Percentiles rank a stretch among this genome's conserved stretches.
These are phyloP conservation scores for Archips xylosteana DNA, from an alignment of 2,888 invertebrate species.

Conservation along the genomic window DNA sequence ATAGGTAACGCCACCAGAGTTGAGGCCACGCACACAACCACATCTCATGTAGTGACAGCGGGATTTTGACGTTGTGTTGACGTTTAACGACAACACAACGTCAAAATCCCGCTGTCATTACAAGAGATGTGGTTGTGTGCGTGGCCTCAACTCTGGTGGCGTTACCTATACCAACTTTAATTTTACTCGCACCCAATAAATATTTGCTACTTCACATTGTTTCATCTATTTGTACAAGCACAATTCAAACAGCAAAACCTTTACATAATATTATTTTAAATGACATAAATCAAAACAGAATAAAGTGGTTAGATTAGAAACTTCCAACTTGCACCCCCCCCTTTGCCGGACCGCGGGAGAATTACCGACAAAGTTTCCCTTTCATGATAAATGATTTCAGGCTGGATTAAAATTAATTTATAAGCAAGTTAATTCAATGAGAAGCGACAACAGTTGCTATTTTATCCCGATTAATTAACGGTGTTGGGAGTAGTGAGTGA, in stretches of 20 bases:
- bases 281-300: neutral
- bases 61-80: too few relatives aligned
- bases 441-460: slow-evolving; percentile 15
- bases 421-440: slow-evolving; percentile 11
- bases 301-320: slow-evolving; percentile 14
- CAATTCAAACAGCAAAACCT: neutral
- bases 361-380: slow-evolving; percentile 14
- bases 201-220: neutral
- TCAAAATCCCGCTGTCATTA: too few relatives aligned
- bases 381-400: slow-evolving; percentile 18
- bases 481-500: neutral
- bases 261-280: slow-evolving; percentile 11
- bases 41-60: too few relatives aligned
- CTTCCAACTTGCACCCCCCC: neutral
- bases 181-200: neutral
- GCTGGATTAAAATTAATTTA: slow-evolving; percentile 19
- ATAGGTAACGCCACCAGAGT: too few relatives aligned
- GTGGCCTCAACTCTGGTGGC: too few relatives aligned
- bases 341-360: slow-evolving; percentile 10
- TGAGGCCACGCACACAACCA: too few relatives aligned
- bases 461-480: slow-evolving; percentile 1
- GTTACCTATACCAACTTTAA: too few relatives aligned
- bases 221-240: neutral
- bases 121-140: too few relatives aligned
- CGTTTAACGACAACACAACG: too few relatives aligned